Conservation (phyloP, 2,888 invertebrate genomes). For the Podabrus alpinus region DNA sequence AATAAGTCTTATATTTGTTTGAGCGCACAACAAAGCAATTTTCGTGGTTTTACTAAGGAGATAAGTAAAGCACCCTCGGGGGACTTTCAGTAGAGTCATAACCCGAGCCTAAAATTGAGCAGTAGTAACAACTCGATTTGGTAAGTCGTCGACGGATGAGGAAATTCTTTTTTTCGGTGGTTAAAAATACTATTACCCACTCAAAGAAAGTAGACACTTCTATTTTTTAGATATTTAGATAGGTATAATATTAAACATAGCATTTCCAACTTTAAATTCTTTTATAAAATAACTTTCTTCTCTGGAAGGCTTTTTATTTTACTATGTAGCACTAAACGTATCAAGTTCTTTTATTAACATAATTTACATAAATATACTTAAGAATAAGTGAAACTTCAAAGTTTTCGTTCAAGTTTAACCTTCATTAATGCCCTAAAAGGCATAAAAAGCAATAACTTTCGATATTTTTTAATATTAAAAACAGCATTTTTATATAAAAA, state of each 20-base stretch:
- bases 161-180: slow-evolving; percentile 24
- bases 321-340: neutral
- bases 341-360: neutral
- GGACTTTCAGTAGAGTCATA: slow-evolving; percentile 23
- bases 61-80: slow-evolving; percentile 31
- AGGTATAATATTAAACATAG: slow-evolving; percentile 20
- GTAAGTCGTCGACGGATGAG: slow-evolving; percentile 25
- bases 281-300: neutral
- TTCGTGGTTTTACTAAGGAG: slow-evolving; percentile 32
- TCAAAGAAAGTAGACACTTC: slow-evolving; percentile 24
- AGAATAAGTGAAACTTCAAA: neutral
- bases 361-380: neutral
- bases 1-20: slow-evolving; percentile 30
- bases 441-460: neutral
- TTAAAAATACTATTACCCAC: slow-evolving; percentile 23
- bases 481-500: too few species aligned
- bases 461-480: neutral
- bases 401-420: neutral
- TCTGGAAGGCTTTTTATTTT: neutral
- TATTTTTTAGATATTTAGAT: slow-evolving; percentile 13
- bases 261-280: neutral
- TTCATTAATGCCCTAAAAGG: neutral
- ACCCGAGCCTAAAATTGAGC: slow-evolving; percentile 24
- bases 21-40: slow-evolving; percentile 31
- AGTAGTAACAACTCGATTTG: slow-evolving; percentile 27